Conservation (phyloP, 1,140 invertebrate species). For the Maconellicoccus hirsutus region DNA sequence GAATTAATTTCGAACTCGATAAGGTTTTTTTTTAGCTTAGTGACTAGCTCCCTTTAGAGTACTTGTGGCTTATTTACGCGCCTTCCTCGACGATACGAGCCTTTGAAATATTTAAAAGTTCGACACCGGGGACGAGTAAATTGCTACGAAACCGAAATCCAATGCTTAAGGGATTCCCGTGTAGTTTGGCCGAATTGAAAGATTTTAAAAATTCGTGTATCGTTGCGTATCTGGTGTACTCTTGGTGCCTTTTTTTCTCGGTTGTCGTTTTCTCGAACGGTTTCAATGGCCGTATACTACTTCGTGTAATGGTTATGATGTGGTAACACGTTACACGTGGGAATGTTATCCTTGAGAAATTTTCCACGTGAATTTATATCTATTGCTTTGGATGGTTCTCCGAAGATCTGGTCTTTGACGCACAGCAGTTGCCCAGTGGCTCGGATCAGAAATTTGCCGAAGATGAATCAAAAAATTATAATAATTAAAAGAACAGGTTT, state of each 20-base stretch:
- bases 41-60: background rate
- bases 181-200: background rate
- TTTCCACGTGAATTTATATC: no score
- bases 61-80: background rate
- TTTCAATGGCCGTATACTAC: no score
- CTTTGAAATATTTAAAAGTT: background rate
- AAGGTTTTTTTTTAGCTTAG: background rate
- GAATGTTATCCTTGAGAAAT: background rate
- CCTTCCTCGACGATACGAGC: background rate
- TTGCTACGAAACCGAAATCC: background rate
- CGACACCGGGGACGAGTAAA: background rate
- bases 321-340: background rate
- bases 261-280: no score
- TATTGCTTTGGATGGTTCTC: no score
- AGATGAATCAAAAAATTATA: no score
- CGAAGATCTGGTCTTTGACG: no score
- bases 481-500: no score
- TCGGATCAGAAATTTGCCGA: no score
- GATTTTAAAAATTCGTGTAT: background rate
- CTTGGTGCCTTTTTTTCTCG: no score
- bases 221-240: no score
- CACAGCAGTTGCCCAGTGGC: no score
- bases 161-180: background rate
- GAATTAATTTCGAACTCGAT: no score
- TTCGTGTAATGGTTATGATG: background rate